These are phyloP conservation scores for Agrilus mali DNA, from an alignment of 2,888 invertebrate species.

Conservation along the genomic window DNA sequence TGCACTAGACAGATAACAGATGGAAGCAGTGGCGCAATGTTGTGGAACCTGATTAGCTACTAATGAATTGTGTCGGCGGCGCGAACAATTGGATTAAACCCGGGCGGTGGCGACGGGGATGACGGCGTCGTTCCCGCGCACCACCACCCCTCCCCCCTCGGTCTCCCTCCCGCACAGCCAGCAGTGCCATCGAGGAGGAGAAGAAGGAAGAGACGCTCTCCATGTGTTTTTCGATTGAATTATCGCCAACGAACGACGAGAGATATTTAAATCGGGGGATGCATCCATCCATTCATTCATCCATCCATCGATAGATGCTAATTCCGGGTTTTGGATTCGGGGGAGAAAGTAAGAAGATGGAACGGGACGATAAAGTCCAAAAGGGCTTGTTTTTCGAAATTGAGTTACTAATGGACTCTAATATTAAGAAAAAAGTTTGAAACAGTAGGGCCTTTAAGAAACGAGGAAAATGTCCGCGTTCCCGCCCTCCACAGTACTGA, in stretches of 20 bases:
- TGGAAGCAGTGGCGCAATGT: conserved; percentile 25
- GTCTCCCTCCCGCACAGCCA: background rate
- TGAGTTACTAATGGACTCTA: no score
- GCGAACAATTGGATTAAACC: conserved; percentile 29
- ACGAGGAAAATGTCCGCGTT: no score
- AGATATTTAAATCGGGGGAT: conserved; percentile 23
- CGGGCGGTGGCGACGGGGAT: no score
- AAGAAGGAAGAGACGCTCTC: conserved; percentile 15
- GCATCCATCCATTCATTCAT: no score
- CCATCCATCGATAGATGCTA: no score
- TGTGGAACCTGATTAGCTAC: conserved; percentile 32
- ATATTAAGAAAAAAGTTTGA: no score
- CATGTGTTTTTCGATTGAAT: conserved; percentile 29
- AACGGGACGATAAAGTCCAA: no score
- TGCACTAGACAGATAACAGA: conserved; percentile 27
- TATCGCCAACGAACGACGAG: conserved; percentile 18
- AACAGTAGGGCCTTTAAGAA: no score
- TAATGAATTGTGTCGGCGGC: conserved; percentile 29
- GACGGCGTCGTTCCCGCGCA: conserved; percentile 11
- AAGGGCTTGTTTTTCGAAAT: no score
- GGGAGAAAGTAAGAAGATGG: background rate
- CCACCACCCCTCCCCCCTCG: background rate
- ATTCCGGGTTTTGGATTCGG: no score
- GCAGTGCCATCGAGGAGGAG: conserved; percentile 5
- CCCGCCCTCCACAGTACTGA: no score